Percentiles rank a stretch among this genome's conserved stretches.
Conservation (phyloP, 2,113 vertebrate species). For the Callopanchax toddi region DNA sequence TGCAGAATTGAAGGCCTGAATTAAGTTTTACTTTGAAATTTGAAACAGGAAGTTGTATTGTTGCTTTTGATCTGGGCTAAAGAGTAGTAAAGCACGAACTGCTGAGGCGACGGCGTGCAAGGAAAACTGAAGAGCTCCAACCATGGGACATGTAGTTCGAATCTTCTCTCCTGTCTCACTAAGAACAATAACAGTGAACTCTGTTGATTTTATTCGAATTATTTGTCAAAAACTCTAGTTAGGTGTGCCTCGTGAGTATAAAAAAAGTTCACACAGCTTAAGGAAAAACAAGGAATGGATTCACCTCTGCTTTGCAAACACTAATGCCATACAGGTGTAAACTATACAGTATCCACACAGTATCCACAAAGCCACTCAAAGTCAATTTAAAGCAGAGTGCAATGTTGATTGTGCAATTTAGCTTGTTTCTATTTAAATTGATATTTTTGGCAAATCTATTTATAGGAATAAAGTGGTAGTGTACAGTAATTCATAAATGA, state of each 20-base stretch:
- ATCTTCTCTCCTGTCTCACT: neutral
- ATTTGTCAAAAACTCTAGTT: neutral
- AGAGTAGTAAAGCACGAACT: conserved; percentile 9
- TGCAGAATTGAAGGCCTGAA: fast-evolving
- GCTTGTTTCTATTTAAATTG: no score
- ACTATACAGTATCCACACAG: no score
- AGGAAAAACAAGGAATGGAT: conserved; percentile 34
- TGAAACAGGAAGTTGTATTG: conserved; percentile 7
- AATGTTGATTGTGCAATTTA: no score
- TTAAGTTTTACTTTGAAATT: conserved; percentile 31
- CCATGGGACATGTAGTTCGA: conserved; percentile 80
- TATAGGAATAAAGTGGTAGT: no score
- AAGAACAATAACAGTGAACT: neutral
- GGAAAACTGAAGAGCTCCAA: conserved; percentile 31
- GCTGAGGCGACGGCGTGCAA: conserved; percentile 65
- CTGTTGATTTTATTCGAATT: neutral
- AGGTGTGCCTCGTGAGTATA: neutral
- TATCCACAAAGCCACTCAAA: no score
- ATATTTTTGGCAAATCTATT: no score
- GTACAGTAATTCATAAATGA: no score
- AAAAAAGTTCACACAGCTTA: neutral
- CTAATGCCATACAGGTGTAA: no score
- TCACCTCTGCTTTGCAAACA: no score
- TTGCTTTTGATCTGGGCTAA: neutral
- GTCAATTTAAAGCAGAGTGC: no score